Conservation (phyloP, 2,888 invertebrate genomes). For the Empis stercorea region DNA sequence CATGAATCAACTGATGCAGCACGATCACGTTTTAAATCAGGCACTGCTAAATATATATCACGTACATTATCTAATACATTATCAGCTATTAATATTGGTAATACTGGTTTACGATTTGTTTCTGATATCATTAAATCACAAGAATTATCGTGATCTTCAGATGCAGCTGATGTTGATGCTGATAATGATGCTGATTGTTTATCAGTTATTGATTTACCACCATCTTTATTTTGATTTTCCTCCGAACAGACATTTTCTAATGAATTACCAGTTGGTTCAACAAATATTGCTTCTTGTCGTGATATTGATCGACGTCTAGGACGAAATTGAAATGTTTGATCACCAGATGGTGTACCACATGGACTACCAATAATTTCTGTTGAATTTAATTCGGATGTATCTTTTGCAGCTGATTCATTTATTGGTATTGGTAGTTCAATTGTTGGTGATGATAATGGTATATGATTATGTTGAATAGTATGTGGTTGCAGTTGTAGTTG, state of each 20-base stretch:
- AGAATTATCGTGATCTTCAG: constrained; percentile 12
- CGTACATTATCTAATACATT: constrained; percentile 40
- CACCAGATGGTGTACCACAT: constrained; percentile 17
- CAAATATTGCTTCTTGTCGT: constrained; percentile 71
- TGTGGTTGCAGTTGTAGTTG: too few relatives aligned
- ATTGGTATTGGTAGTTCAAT: constrained; percentile 42
- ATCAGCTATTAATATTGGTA: constrained; percentile 20
- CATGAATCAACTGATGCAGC: constrained; percentile 82
- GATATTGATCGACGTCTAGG: constrained; percentile 60
- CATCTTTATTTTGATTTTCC: constrained; percentile 22
- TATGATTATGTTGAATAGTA: neutral
- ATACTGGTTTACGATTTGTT: constrained; percentile 22
- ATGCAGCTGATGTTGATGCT: constrained; percentile 13
- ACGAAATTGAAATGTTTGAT: constrained; percentile 30
- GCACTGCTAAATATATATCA: constrained; percentile 67
- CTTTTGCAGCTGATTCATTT: constrained; percentile 7
- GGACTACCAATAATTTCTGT: constrained; percentile 9
- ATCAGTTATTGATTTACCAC: neutral
- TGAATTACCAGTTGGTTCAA: constrained; percentile 57
- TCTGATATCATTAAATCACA: constrained; percentile 28
- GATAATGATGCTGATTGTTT: neutral
- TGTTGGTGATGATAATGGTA: constrained; percentile 40
- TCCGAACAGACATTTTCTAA: constrained; percentile 53
- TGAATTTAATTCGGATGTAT: constrained; percentile 13
- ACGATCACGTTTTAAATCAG: constrained; percentile 69